Evolutionary conservation across 2,888 invertebrate species (phyloP), one percentile per base, ranked within the genome.

Genomic region (Nymphalis c-album): DNA sequence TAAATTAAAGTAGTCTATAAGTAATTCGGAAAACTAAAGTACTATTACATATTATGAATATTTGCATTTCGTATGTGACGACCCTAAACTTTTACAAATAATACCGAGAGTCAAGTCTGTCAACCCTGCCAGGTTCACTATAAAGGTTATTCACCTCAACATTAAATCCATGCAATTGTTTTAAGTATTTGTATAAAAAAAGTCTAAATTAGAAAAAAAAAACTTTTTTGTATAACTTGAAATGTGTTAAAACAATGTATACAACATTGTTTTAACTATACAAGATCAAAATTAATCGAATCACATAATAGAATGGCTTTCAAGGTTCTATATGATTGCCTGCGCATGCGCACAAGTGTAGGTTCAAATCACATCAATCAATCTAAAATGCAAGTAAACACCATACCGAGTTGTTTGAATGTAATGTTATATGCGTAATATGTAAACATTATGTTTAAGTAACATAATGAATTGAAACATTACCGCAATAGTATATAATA

Each of bases 341-440:
- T 26, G 53, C 45, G 57, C 57, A 57, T 57, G 57, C 57, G 57
- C 57, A 66, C 50, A 0, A 13, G 26, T 20, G 61, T 68, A 18
- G 60, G 68, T 47, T 31, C 51, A n/a, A 46, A 66, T 51, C 45
- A 61, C 57, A 40, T 66, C 61, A 66, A 66, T 66, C 66, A 66
- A 61, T 61, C 61, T 57, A 66, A 55, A 61, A 66, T 61, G 61
- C 47, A 53, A 45, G 40, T 18, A 61, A 66, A 57, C 61, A 53
- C 48, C 57, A 40, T 58, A 60, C 17, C 26, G n/a, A 40, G 57
- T 40, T 57, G 10, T 40, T 57, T 40, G 17, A 35, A 7, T 48
- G 48, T 17, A 48, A 48, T 17, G 17, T 48, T n/a, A 18, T 48
- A 48, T 48, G 48, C 18, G 40, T 48, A 7, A 7, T 18, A 7